Conservation (phyloP, 2,888 invertebrate genomes). For the Archips crataeganus region DNA sequence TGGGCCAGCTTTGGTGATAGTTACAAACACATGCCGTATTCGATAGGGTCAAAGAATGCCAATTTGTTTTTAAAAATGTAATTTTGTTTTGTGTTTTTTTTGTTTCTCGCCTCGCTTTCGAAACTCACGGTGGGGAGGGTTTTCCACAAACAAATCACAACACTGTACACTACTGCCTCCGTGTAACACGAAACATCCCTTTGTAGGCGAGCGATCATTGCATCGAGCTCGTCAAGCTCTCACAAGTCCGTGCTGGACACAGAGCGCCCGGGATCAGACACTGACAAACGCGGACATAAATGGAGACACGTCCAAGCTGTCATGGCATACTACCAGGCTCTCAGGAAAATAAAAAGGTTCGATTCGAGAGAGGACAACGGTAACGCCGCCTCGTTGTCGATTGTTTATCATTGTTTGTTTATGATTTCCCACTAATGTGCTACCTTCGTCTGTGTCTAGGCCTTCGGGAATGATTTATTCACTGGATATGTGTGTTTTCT, state of each 20-base stretch:
- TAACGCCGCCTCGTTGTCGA: conserved; percentile 74
- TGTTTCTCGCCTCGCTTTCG: conserved; percentile 45
- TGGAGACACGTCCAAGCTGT: conserved; percentile 95
- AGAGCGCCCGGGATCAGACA: conserved; percentile 73
- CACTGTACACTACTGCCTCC: conserved; percentile 59
- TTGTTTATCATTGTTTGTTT: conserved; percentile 77
- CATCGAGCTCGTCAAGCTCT: conserved; percentile 80
- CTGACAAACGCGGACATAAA: conserved; percentile 88
- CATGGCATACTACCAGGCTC: conserved; percentile 95
- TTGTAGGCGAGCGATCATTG: conserved; percentile 84
- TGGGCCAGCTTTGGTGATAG: conserved; percentile 52
- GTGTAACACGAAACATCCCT: conserved; percentile 77
- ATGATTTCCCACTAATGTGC: conserved; percentile 75
- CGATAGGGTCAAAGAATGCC: conserved; percentile 9
- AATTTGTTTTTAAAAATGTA: background rate
- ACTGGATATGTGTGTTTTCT: conserved; percentile 80
- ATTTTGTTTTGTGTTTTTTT: conserved; percentile 9
- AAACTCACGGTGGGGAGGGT: conserved; percentile 54
- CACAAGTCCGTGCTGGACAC: conserved; percentile 78
- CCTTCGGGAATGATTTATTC: conserved; percentile 79
- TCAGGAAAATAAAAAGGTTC: conserved; percentile 96
- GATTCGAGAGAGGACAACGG: conserved; percentile 66
- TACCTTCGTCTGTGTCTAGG: conserved; percentile 81
- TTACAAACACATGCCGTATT: conserved; percentile 23
- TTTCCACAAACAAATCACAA: conserved; percentile 57